A percentile compares a stretch with the other conserved stretches of the same genome.
phyloP scores from a whole-genome alignment of 64 coral and sea anemone species.

The Pocillopora damicornis region DNA sequence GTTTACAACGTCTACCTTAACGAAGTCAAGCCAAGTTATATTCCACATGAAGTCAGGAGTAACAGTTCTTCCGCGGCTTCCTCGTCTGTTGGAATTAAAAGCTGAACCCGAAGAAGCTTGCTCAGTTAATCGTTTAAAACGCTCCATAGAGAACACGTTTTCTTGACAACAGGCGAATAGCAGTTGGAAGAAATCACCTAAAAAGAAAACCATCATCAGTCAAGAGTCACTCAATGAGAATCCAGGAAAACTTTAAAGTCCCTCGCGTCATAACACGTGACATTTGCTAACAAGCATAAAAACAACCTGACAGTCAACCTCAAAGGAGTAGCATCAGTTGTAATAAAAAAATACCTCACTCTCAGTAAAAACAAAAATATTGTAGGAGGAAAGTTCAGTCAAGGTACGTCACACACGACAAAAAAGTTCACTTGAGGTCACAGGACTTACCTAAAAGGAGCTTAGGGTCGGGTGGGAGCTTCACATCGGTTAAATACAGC shows the following conservation, averaged over 20 bases:
- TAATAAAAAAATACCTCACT: too few relatives aligned
- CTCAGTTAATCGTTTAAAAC: constrained; percentile 45
- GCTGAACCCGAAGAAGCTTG: constrained; percentile 12
- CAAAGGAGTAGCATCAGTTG: too few relatives aligned
- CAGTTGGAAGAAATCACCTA: constrained; percentile 94
- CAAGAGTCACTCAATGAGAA: too few relatives aligned
- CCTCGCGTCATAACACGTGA: too few relatives aligned
- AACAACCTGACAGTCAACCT: too few relatives aligned
- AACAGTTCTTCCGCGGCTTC: constrained; percentile 52
- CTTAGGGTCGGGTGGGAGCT: constrained; percentile 75
- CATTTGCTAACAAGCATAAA: too few relatives aligned
- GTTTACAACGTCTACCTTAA: constrained; percentile 51
- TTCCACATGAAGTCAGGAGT: constrained; percentile 99
- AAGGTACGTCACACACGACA: neutral
- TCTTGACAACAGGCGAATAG: constrained; percentile 94
- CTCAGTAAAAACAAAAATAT: neutral
- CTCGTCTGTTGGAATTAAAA: constrained; percentile 24
- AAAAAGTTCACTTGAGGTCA: too few relatives aligned
- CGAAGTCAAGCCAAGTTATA: constrained; percentile 92
- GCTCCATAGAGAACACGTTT: constrained; percentile 78
- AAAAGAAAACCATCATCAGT: neutral
- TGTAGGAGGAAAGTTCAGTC: neutral
- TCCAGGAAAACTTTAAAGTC: too few relatives aligned
- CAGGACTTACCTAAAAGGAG: constrained; percentile 64
- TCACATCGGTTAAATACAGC: constrained; percentile 91